These are phyloP conservation scores for Anguilla megastoma DNA, from an alignment of 2,797 vertebrate species.

Conservation along the genomic window DNA sequence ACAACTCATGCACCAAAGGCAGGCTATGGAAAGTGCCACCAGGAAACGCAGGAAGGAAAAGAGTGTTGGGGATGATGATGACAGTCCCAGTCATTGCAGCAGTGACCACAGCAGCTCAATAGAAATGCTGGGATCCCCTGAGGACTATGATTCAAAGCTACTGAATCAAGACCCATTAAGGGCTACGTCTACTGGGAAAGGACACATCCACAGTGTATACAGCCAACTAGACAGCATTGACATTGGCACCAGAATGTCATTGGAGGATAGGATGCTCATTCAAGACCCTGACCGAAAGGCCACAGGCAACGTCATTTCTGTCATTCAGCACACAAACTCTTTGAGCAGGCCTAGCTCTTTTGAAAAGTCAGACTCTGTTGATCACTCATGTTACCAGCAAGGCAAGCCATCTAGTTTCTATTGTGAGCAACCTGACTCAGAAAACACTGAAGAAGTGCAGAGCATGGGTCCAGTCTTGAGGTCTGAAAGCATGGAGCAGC, in stretches of 20 bases:
- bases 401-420: slow-evolving; percentile 43
- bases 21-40: slow-evolving; percentile 80
- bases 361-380: slow-evolving; percentile 67
- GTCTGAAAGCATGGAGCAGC: slow-evolving; percentile 61
- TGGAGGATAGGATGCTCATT: slow-evolving; percentile 72
- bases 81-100: slow-evolving; percentile 77
- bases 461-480: slow-evolving; percentile 65
- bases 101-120: slow-evolving; percentile 63
- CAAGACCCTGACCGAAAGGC: slow-evolving; percentile 77
- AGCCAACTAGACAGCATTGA: slow-evolving; percentile 76
- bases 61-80: slow-evolving; percentile 90
- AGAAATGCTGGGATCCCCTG: slow-evolving; percentile 69
- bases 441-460: slow-evolving; percentile 69
- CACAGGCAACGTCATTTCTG: slow-evolving; percentile 94
- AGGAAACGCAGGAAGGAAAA: slow-evolving; percentile 96
- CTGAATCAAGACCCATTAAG: slow-evolving; percentile 72
- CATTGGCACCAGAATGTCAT: slow-evolving; percentile 64
- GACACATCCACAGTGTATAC: slow-evolving; percentile 63
- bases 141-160: slow-evolving; percentile 82
- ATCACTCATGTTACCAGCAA: slow-evolving; percentile 27
- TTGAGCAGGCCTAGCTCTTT: slow-evolving; percentile 83
- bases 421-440: slow-evolving; percentile 56
- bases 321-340: slow-evolving; percentile 98
- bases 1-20: slow-evolving; percentile 64
- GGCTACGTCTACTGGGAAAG: slow-evolving; percentile 67